phyloP scores from a whole-genome alignment of 2,888 invertebrate genomes.

The Hypselothyrea guttata region DNA sequence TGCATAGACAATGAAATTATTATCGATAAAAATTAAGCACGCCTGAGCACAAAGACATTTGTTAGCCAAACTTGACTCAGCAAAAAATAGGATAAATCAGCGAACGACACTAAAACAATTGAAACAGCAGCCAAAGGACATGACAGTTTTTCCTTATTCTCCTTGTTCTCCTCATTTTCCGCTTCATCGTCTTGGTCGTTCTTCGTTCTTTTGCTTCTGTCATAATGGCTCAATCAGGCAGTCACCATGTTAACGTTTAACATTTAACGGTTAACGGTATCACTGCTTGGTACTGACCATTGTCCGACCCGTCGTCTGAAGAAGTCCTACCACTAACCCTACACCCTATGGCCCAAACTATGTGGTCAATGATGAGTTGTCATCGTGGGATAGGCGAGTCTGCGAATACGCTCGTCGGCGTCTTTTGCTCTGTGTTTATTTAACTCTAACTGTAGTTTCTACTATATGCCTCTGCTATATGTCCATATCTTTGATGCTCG shows the following conservation, averaged over 20 bases:
- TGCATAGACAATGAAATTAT: constrained; percentile 47
- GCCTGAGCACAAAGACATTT: constrained; percentile 53
- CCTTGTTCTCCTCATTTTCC: constrained; percentile 13
- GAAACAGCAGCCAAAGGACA: constrained; percentile 1
- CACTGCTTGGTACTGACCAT: constrained; percentile 22
- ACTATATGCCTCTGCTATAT: constrained; percentile 11
- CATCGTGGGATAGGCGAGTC: constrained; percentile 47
- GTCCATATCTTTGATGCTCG: constrained; percentile 35
- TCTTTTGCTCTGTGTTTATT: constrained; percentile 39
- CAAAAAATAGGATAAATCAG: constrained; percentile 42
- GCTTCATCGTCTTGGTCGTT: constrained; percentile 4
- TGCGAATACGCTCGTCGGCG: constrained; percentile 44
- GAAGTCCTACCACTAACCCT: constrained; percentile 21
- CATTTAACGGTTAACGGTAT: constrained; percentile 42
- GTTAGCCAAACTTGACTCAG: constrained; percentile 74
- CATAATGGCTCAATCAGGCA: constrained; percentile 72
- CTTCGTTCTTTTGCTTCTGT: constrained; percentile 36
- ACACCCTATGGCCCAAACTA: constrained; percentile 14
- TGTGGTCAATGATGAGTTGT: constrained; percentile 53
- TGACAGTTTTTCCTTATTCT: too few species aligned
- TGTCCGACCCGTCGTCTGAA: constrained; percentile 52
- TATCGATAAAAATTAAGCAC: constrained; percentile 76
- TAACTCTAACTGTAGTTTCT: constrained; percentile 43
- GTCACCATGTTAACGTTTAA: constrained; percentile 26
- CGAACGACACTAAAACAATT: constrained; percentile 48